Conservation (phyloP, 35 echinoderm and acorn worm genomes). For the Apostichopus japonicus region DNA sequence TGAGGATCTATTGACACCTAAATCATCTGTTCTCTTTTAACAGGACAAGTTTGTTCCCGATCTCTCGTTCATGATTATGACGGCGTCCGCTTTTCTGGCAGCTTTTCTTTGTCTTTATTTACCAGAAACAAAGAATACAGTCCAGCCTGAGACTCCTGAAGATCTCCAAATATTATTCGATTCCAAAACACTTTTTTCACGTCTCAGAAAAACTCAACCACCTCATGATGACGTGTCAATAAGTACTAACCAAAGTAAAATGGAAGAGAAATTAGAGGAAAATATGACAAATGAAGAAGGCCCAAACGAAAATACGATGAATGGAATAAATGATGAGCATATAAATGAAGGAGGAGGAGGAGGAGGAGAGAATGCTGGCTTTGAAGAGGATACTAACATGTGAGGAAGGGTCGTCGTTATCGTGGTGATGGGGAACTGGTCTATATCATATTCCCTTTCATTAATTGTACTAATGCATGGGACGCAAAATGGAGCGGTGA, state of each 20-base stretch:
- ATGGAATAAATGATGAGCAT: too few relatives aligned
- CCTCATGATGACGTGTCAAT: neutral
- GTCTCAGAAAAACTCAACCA: neutral
- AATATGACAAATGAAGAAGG: neutral
- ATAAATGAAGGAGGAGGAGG: neutral
- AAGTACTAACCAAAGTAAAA: neutral
- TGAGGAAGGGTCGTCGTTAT: neutral
- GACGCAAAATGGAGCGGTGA: too few relatives aligned
- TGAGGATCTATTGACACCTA: neutral
- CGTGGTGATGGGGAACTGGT: too few relatives aligned
- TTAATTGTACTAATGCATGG: too few relatives aligned
- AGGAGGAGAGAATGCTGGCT: neutral
- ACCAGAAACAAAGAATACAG: slow-evolving; percentile 16
- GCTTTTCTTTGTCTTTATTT: slow-evolving; percentile 7
- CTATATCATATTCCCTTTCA: too few relatives aligned
- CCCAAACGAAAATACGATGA: neutral
- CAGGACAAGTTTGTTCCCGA: slow-evolving; percentile 40
- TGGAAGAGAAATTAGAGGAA: neutral
- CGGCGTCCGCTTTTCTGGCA: neutral
- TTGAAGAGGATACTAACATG: neutral
- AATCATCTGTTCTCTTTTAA: neutral
- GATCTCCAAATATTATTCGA: slow-evolving; percentile 1
- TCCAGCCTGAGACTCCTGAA: slow-evolving; percentile 28
- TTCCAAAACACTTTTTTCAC: neutral
- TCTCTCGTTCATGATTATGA: slow-evolving; percentile 28